phyloP scores from a whole-genome alignment of 1,140 invertebrate species.

The Pseudobourletiella spinata region DNA sequence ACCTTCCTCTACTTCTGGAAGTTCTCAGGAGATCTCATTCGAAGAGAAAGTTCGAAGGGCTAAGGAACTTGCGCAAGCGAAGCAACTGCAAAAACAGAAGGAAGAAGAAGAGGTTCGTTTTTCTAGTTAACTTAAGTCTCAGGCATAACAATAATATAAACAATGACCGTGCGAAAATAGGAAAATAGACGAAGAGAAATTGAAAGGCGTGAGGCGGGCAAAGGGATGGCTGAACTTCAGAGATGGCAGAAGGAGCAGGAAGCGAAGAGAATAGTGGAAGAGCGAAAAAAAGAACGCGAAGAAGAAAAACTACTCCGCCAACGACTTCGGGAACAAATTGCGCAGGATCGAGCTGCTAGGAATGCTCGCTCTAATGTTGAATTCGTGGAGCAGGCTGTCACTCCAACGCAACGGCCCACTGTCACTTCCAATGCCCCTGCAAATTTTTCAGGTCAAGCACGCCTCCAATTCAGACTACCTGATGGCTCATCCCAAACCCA shows the following conservation, averaged over 20 bases:
- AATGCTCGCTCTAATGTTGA: constrained; percentile 19
- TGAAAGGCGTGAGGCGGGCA: constrained; percentile 58
- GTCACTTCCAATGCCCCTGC: constrained; percentile 38
- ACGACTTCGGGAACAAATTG: constrained; percentile 61
- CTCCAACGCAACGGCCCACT: constrained; percentile 4
- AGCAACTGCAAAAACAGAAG: constrained; percentile 46
- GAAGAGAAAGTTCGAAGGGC: constrained; percentile 44
- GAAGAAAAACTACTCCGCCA: constrained; percentile 58
- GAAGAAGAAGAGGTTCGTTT: constrained; percentile 54
- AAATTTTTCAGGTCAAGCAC: constrained; percentile 44
- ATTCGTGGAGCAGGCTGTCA: constrained; percentile 5
- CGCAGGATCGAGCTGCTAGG: constrained; percentile 52
- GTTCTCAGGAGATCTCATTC: no score
- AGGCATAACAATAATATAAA: no score
- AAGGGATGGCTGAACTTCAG: constrained; percentile 59
- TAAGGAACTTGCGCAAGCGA: constrained; percentile 51
- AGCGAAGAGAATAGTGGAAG: constrained; percentile 52
- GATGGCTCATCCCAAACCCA: constrained; percentile 60
- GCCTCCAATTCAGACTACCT: constrained; percentile 74
- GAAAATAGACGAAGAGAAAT: constrained; percentile 56
- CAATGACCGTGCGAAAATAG: no score
- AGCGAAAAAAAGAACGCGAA: constrained; percentile 60
- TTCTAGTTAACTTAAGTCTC: no score
- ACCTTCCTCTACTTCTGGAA: no score
- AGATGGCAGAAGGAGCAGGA: constrained; percentile 63